Evolutionary conservation across 1,140 invertebrate species (phyloP).

Genomic region (Ceratoteleas bidentatus): DNA sequence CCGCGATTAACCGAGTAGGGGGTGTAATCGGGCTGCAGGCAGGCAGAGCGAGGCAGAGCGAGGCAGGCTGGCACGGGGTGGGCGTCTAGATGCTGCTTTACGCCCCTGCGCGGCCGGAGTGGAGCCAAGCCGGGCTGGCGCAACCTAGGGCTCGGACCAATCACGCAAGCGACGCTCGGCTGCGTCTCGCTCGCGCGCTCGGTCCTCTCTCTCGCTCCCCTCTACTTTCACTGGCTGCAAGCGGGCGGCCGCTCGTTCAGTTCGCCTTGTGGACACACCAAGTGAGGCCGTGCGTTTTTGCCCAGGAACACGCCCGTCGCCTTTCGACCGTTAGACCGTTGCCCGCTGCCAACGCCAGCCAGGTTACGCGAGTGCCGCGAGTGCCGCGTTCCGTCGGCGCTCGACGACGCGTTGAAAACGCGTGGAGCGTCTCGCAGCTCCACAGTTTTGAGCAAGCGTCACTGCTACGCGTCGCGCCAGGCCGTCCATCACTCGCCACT

Average conservation of each 20-base stretch:
- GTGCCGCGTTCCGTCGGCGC: neutral
- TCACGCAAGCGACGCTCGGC: constrained; percentile 51
- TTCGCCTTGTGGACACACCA: constrained; percentile 48
- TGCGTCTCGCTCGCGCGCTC: constrained; percentile 30
- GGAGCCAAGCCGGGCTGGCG: constrained; percentile 57
- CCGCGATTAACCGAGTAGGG: constrained; percentile 66
- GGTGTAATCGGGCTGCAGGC: constrained; percentile 65
- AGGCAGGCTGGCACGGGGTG: too few species aligned
- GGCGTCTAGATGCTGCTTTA: constrained; percentile 71
- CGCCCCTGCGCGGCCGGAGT: constrained; percentile 71
- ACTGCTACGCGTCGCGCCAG: constrained; percentile 15
- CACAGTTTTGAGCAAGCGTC: too few species aligned
- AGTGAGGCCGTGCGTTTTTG: constrained; percentile 44
- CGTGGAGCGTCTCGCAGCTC: too few species aligned
- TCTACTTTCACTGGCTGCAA: constrained; percentile 32
- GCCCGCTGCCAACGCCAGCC: neutral
- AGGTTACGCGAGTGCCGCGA: neutral
- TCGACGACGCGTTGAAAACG: constrained; percentile 11
- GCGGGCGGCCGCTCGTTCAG: constrained; percentile 49
- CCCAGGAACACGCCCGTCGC: constrained; percentile 47
- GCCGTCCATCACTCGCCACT: constrained; percentile 29
- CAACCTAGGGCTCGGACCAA: constrained; percentile 57
- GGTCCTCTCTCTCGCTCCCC: constrained; percentile 52
- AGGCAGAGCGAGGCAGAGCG: too few species aligned
- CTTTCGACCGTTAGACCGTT: constrained; percentile 4